Evolutionary conservation across 2,888 invertebrate genomes (phyloP), one percentile per base, ranked within the genome.

Genomic region (Psococerastis gibbosa): DNA sequence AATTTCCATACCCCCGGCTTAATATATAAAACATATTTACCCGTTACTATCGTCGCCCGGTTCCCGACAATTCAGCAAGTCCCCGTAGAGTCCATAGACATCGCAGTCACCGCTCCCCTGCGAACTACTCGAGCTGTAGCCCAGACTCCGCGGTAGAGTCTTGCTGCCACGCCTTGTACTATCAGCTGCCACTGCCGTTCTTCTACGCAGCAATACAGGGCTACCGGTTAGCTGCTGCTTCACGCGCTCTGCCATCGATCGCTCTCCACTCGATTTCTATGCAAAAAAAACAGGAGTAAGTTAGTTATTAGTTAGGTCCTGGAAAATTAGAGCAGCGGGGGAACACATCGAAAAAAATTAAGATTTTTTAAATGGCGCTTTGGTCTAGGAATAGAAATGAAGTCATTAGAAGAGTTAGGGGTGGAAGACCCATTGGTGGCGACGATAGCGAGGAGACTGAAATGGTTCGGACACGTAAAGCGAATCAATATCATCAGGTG

Each of bases 61-160:
- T 45, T 81, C 84, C 55, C 81, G 82, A 1, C 85, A 78, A 58
- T 85, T 85, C 72, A 91, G 84, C 45, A 91, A 64, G 56, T 89
- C 87, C 2, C 83, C 84, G 57, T 88, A 91, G 1, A 91, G 64
- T 0, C 87, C 88, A 57, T 88, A 89, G 1, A 89, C 85, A 60
- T 89, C 87, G 56, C 83, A 85, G 43, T 69, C 68, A 11, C 73
- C 75, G 1, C 70, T 68, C 9, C 72, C 69, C 50, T 73, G 72
- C 0, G 73, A 66, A 0, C 71, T 70, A 4, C 69, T 66, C 32
- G 66, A 65, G 1, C 68, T 68, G 27, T 67, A 69, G 43, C 77
- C 77, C 3, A 77, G 66, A 31, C 80, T 79, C 46, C 83, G 69
- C 0, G 84, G 84, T 41, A 85, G 60, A 0, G 85, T 84, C 55